Base-by-base conservation (phyloP, 2,797 vertebrate genomes). In the Rhincodon typus region DNA sequence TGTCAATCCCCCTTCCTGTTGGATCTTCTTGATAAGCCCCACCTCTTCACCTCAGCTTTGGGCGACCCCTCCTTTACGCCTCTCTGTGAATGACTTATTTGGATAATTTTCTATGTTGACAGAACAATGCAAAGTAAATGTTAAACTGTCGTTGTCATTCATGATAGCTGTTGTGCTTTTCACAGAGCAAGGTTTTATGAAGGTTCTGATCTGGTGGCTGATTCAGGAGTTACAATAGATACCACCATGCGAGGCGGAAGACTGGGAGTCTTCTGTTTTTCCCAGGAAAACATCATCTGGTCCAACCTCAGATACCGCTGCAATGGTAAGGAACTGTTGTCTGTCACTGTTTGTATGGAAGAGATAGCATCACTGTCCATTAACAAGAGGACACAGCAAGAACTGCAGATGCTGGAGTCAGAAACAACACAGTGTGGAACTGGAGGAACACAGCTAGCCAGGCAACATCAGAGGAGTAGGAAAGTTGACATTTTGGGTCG, bases 231-330 rank as follows among this genome's bases (percentile, higher is more conserved):
- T 96, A 99, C 98, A 5, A 99, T 99, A 95, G 99, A 99, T 97
- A 99, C 99, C 4, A 99, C 99, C 0, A 99, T 99, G 99, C 98
- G 99, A 96, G 99, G 99, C 96, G 99, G 99, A 96, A 98, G 99
- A 96, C 98, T 99, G 3, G 99, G 99, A 0, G 99, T 99, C 96
- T 99, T 99, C 98, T 99, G 99, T 96, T 99, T 99, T 98, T 99
- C 99, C 95, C 99, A 99, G 97, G 99, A 99, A 98, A 99, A 99
- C 97, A 99, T 99, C 96, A 99, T 99, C 97, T 99, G 99, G 99
- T 99, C 99, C 96, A 99, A 99, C 97, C 97, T 99, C 96, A 99
- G 99, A 96, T 99, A 99, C 30, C 99, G 99, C 96, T 99, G 99
- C 97, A 99, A 99, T 34, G 99, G 99, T 99, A 97, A 98, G 97